These are phyloP conservation scores for Lepus americanus DNA, from an alignment of 2,113 vertebrate species.

Conservation along the genomic window DNA sequence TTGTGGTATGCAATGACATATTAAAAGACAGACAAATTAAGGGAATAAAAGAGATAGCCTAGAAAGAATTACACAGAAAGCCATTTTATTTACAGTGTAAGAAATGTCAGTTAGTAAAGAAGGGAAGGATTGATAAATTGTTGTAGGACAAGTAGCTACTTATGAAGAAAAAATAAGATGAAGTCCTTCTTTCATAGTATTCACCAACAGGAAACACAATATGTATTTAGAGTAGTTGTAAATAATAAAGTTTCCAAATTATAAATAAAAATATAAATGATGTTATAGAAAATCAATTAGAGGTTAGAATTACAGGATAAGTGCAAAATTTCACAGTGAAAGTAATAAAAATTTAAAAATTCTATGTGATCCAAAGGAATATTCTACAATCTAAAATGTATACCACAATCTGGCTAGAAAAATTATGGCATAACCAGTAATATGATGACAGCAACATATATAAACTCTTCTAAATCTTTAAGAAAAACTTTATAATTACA, in stretches of 20 bases:
- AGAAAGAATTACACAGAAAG: not conserved
- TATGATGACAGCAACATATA: not conserved
- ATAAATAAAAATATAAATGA: slow-evolving; percentile 42
- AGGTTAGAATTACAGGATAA: not conserved
- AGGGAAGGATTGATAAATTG: not conserved
- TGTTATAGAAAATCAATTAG: slow-evolving; percentile 12
- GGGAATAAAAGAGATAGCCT: not conserved
- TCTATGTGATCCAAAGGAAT: not conserved
- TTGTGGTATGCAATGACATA: not conserved
- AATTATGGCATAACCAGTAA: not conserved
- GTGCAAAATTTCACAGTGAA: not conserved
- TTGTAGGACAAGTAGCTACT: not conserved
- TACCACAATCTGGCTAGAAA: not conserved
- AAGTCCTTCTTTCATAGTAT: slow-evolving; percentile 3
- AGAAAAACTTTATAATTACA: not conserved
- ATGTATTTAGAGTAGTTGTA: not conserved
- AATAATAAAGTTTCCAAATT: not conserved
- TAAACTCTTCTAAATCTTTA: slow-evolving; percentile 9
- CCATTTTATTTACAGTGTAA: not conserved
- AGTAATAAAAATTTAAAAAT: not conserved
- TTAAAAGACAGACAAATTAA: not conserved
- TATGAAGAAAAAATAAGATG: not conserved
- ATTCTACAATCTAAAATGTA: not conserved
- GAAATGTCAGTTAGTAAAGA: slow-evolving; percentile 10
- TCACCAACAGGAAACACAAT: not conserved